A percentile compares a stretch with the other conserved stretches of the same genome.
These are phyloP conservation scores for Tyrophagus putrescentiae DNA, from an alignment of 1,140 invertebrate genomes.

Conservation along the genomic window DNA sequence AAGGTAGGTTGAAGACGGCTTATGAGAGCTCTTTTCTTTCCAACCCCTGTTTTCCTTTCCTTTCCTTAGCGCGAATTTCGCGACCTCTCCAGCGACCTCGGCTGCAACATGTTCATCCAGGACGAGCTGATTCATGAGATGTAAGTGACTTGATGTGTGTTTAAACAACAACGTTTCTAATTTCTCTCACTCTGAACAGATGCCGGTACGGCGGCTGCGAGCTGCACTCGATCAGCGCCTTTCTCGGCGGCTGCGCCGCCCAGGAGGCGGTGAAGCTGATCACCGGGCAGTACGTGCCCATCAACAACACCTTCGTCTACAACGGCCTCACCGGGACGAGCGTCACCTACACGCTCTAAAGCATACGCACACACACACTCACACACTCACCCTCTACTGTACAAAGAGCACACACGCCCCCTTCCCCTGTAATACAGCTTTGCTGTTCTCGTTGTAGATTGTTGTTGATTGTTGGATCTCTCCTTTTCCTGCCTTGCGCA, in stretches of 20 bases:
- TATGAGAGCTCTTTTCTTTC: slow-evolving; percentile 21
- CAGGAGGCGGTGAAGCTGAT: slow-evolving; percentile 96
- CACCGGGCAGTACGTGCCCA: slow-evolving; percentile 86
- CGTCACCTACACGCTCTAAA: slow-evolving; percentile 43
- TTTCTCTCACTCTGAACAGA: slow-evolving; percentile 20
- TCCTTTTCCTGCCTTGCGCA: too few species aligned
- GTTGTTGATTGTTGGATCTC: too few species aligned
- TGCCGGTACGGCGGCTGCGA: slow-evolving; percentile 83
- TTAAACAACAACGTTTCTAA: neutral
- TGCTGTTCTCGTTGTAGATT: too few species aligned
- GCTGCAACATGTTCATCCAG: slow-evolving; percentile 53
- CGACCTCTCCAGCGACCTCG: slow-evolving; percentile 61
- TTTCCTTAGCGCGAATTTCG: slow-evolving; percentile 15
- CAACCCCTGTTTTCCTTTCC: slow-evolving; percentile 8
- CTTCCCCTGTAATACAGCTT: too few species aligned
- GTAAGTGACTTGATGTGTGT: slow-evolving; percentile 30
- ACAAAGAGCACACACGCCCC: too few species aligned
- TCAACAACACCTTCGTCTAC: slow-evolving; percentile 90
- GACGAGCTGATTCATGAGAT: slow-evolving; percentile 93
- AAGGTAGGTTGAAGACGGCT: slow-evolving; percentile 42
- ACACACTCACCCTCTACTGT: too few species aligned
- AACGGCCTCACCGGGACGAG: slow-evolving; percentile 80
- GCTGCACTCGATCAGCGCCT: slow-evolving; percentile 84
- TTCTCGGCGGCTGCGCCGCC: slow-evolving; percentile 76
- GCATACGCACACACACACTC: slow-evolving; percentile 5